Evolutionary conservation across 2,888 invertebrate genomes (phyloP).

Genomic region (Eupsilia transversa): DNA sequence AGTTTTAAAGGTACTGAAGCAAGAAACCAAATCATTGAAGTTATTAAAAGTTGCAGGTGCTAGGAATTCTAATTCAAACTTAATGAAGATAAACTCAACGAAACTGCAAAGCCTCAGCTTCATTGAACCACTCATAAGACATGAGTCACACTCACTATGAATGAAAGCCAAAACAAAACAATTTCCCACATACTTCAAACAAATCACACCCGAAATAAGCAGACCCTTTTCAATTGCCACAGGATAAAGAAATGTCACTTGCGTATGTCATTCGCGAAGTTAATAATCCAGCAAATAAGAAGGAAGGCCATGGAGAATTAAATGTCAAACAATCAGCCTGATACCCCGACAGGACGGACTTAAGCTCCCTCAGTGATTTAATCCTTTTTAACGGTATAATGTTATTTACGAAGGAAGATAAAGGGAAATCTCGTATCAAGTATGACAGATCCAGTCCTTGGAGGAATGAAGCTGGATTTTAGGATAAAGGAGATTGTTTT

Average conservation of each 20-base stretch:
- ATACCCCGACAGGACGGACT: conserved; percentile 39
- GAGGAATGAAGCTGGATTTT: conserved; percentile 18
- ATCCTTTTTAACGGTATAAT: conserved; percentile 70
- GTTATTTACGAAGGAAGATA: conserved; percentile 57
- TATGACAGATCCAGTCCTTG: conserved; percentile 46
- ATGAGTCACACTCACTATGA: conserved; percentile 30
- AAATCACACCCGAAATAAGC: conserved; percentile 33
- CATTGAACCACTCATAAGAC: background rate
- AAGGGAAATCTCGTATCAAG: conserved; percentile 49
- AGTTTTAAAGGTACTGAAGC: background rate
- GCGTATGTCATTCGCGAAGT: conserved; percentile 47
- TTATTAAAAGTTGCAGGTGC: background rate
- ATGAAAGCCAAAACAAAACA: background rate
- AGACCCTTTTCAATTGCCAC: conserved; percentile 36
- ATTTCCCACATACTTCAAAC: background rate
- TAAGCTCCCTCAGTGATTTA: conserved; percentile 62
- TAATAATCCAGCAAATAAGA: conserved; percentile 58
- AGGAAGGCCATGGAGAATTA: conserved; percentile 65
- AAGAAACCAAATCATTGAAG: background rate
- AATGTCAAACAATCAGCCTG: conserved; percentile 66
- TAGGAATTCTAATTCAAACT: background rate
- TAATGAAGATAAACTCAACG: background rate
- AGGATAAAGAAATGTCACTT: conserved; percentile 47
- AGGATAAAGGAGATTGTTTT: conserved; percentile 33
- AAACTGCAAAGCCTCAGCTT: background rate